A percentile compares a stretch with the other conserved stretches of the same genome.
Conservation (phyloP, 1,140 invertebrate genomes). For the Drosophila littoralis region DNA sequence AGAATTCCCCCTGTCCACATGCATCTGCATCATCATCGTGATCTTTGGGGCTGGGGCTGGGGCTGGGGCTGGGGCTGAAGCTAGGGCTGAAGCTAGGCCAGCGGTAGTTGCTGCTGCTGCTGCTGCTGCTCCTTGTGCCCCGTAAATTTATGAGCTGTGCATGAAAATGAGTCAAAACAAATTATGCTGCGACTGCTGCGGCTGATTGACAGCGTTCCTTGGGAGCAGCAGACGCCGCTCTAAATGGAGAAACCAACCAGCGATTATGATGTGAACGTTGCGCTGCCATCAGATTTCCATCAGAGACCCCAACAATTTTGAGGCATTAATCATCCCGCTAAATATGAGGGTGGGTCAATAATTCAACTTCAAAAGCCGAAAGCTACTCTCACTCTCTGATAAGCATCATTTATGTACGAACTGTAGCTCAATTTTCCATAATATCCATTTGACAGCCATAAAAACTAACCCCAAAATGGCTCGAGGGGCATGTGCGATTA, state of each 20-base stretch:
- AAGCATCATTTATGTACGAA: slow-evolving; percentile 17
- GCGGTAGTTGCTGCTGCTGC: not conserved
- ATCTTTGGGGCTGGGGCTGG: slow-evolving; percentile 20
- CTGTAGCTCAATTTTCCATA: slow-evolving; percentile 27
- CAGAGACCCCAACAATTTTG: slow-evolving; percentile 66
- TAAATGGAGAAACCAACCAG: slow-evolving; percentile 5
- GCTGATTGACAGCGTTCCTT: slow-evolving; percentile 67
- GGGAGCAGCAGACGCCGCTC: slow-evolving; percentile 23
- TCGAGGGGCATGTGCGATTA: not conserved
- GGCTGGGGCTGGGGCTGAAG: not conserved
- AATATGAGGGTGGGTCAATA: slow-evolving; percentile 70
- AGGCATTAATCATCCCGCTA: slow-evolving; percentile 71
- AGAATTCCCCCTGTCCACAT: slow-evolving; percentile 44
- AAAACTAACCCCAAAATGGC: slow-evolving; percentile 2
- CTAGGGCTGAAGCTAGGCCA: slow-evolving; percentile 20
- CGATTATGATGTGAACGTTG: slow-evolving; percentile 73
- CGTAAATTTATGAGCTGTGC: slow-evolving; percentile 76
- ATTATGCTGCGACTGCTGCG: slow-evolving; percentile 61
- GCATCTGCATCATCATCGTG: slow-evolving; percentile 48
- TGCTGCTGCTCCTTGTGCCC: slow-evolving; percentile 25
- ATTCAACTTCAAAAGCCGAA: slow-evolving; percentile 19
- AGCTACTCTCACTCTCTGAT: slow-evolving; percentile 29
- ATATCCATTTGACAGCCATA: slow-evolving; percentile 30
- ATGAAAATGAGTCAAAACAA: slow-evolving; percentile 83
- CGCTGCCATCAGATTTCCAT: slow-evolving; percentile 64